Conservation (phyloP, 2,888 invertebrate species). For the Tineola bisselliella region DNA sequence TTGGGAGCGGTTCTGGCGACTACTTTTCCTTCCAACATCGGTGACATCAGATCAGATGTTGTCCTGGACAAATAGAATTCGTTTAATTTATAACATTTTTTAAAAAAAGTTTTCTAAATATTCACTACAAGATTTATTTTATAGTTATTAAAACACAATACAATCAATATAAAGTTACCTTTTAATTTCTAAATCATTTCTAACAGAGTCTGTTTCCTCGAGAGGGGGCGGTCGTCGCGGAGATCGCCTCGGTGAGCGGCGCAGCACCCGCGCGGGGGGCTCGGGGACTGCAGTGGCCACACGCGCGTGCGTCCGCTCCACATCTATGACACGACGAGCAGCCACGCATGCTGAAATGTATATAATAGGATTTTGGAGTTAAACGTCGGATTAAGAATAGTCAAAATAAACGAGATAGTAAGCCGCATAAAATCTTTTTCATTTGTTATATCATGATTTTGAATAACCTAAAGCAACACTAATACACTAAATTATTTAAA, state of each 20-base stretch:
- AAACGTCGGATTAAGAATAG: no score
- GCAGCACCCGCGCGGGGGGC: slow-evolving; percentile 52
- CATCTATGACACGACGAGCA: slow-evolving; percentile 21
- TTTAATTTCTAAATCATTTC: slow-evolving; percentile 32
- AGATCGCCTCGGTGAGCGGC: slow-evolving; percentile 43
- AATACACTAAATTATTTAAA: no score
- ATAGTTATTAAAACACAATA: no score
- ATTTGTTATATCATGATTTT: no score
- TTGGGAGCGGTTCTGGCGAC: slow-evolving; percentile 41
- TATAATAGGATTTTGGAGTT: no score
- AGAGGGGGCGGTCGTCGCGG: slow-evolving; percentile 29
- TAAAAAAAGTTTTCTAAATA: no score
- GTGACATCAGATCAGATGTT: slow-evolving; percentile 32
- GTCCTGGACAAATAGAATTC: slow-evolving; percentile 22
- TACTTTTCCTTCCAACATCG: slow-evolving; percentile 21
- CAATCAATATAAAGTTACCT: slow-evolving; percentile 22
- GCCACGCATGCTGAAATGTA: slow-evolving; percentile 19
- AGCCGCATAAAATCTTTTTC: no score
- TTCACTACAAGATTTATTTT: no score
- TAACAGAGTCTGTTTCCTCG: slow-evolving; percentile 53
- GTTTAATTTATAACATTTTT: neutral
- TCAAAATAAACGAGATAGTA: neutral
- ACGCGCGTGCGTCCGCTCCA: slow-evolving; percentile 15
- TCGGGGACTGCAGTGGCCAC: slow-evolving; percentile 35
- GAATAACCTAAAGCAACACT: no score